Percentiles rank a stretch among this genome's conserved stretches.
These are phyloP conservation scores for Parauchenoglanis ngamensis DNA, from an alignment of 2,797 vertebrate genomes.

Conservation along the genomic window DNA sequence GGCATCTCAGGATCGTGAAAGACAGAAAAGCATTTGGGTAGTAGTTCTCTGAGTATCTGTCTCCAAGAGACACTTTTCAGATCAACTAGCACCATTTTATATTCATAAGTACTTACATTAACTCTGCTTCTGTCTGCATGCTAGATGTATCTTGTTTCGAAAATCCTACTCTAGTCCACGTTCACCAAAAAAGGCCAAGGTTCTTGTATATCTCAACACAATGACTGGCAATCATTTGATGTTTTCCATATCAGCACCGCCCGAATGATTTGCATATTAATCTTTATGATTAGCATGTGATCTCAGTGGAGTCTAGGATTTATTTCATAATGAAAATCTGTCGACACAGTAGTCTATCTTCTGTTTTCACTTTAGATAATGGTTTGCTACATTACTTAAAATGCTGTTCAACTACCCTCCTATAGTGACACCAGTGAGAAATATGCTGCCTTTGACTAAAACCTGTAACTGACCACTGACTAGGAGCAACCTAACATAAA, in stretches of 20 bases:
- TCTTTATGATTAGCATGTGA: neutral
- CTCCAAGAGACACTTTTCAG: neutral
- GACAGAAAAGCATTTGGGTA: slow-evolving; percentile 4
- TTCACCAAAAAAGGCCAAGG: neutral
- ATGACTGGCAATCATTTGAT: neutral
- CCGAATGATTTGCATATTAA: neutral
- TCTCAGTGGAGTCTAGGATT: too few species aligned
- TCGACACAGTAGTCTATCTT: too few species aligned
- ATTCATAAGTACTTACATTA: neutral
- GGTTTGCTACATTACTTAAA: neutral
- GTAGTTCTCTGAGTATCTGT: neutral
- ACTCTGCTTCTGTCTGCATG: neutral
- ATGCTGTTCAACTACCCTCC: neutral
- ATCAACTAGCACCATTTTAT: too few species aligned
- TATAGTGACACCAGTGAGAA: neutral
- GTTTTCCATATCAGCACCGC: neutral
- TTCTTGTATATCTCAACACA: neutral
- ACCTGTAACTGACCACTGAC: neutral
- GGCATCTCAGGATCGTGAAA: neutral
- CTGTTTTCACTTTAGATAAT: too few species aligned
- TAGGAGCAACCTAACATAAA: neutral
- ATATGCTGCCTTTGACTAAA: neutral
- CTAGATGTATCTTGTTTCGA: neutral
- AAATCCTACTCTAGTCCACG: too few species aligned
- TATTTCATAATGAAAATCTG: too few species aligned